phyloP scores from a whole-genome alignment of 2,113 vertebrate genomes.

The Otus sunia region DNA sequence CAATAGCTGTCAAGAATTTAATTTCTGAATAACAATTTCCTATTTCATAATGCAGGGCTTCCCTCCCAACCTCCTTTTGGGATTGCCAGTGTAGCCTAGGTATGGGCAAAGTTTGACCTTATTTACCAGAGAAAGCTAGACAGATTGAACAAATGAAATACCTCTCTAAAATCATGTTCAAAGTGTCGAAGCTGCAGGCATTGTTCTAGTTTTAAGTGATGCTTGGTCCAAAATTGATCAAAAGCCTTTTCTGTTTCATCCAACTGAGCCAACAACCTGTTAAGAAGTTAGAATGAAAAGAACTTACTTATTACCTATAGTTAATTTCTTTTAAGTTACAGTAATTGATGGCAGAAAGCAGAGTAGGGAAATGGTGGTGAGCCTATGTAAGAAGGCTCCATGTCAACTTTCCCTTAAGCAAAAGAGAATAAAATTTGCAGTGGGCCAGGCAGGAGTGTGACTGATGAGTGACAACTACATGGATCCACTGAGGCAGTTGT shows the following conservation, averaged over 20 bases:
- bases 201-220: constrained; percentile 90
- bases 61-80: neutral
- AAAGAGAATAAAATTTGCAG: neutral
- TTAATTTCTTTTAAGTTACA: neutral
- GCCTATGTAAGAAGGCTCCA: neutral
- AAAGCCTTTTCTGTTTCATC: constrained; percentile 94
- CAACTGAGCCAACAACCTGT: constrained; percentile 88
- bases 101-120: neutral
- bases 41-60: neutral
- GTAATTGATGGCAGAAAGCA: neutral
- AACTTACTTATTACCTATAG: neutral
- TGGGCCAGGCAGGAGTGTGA: neutral
- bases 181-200: constrained; percentile 94
- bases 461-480: neutral
- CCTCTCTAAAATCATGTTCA: constrained; percentile 92
- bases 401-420: neutral
- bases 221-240: constrained; percentile 90
- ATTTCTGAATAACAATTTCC: neutral
- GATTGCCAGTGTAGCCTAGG: neutral
- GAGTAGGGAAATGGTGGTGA: neutral
- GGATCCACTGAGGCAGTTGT: neutral
- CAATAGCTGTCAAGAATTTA: neutral
- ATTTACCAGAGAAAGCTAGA: neutral
- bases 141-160: constrained; percentile 52
- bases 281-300: constrained; percentile 31